Conservation (phyloP, 1,140 invertebrate species). For the Homarus americanus region DNA sequence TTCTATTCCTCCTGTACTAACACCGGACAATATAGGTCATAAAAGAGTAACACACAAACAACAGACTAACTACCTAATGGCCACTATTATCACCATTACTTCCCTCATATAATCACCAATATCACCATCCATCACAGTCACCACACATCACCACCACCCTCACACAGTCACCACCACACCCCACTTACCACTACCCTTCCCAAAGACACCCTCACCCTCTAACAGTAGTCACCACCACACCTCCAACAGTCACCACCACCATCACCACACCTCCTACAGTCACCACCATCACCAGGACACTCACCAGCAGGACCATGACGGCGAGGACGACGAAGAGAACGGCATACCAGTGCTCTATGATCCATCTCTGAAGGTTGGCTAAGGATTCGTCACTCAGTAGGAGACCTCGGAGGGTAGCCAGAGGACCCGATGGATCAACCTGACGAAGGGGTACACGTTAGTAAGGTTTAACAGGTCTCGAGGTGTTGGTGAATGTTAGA, state of each 20-base stretch:
- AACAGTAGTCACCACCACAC: background rate
- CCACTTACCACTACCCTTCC: background rate
- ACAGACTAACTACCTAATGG: too few species aligned
- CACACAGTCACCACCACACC: background rate
- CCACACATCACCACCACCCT: background rate
- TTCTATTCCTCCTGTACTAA: too few species aligned
- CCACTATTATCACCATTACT: too few species aligned
- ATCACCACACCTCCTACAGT: background rate
- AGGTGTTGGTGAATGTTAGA: too few species aligned
- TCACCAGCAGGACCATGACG: conserved; percentile 81
- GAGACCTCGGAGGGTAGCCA: conserved; percentile 91
- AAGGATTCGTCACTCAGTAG: conserved; percentile 93
- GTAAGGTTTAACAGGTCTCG: too few species aligned
- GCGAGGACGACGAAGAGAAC: conserved; percentile 87
- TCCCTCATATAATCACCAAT: conserved; percentile 20
- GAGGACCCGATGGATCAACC: conserved; percentile 96
- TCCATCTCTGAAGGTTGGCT: conserved; percentile 89
- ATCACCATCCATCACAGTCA: background rate
- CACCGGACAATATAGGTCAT: too few species aligned
- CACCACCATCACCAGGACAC: background rate
- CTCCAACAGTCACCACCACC: background rate
- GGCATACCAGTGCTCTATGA: conserved; percentile 91
- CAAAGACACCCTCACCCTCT: background rate
- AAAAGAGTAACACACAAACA: too few species aligned
- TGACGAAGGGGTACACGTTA: too few species aligned